These are phyloP conservation scores for Drosophila melanosoma DNA, from an alignment of 2,888 invertebrate genomes.

Conservation along the genomic window DNA sequence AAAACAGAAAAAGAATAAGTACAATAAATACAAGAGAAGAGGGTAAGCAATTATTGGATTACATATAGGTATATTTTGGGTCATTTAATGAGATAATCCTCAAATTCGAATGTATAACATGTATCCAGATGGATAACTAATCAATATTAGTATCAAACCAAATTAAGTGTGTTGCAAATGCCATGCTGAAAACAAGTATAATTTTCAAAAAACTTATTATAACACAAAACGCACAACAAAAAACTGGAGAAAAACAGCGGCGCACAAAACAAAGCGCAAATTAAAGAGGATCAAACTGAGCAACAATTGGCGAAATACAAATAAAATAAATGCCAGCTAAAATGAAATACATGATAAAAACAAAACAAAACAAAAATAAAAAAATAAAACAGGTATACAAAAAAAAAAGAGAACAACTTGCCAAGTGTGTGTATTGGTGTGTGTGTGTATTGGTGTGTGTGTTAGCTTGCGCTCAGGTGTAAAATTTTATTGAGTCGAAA, in stretches of 20 bases:
- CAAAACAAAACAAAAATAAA: constrained; percentile 23
- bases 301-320: constrained; percentile 51
- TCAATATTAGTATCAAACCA: constrained; percentile 12
- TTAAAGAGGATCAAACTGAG: constrained; percentile 30
- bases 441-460: constrained; percentile 43
- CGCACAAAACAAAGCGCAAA: constrained; percentile 14
- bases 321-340: constrained; percentile 46
- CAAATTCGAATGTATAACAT: background rate
- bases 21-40: constrained; percentile 19
- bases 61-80: constrained; percentile 54
- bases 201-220: background rate
- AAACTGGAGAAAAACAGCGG: background rate
- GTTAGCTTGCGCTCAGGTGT: constrained; percentile 66
- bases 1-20: background rate
- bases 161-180: constrained; percentile 2
- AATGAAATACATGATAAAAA: constrained; percentile 39
- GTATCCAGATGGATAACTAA: constrained; percentile 5
- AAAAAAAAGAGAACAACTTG: constrained; percentile 23
- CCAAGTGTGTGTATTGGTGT: constrained; percentile 26
- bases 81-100: constrained; percentile 38
- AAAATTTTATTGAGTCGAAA: constrained; percentile 79
- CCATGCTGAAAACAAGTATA: background rate
- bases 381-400: constrained; percentile 13
- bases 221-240: background rate
- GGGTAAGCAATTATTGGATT: constrained; percentile 50